Percentiles rank a stretch among this genome's conserved stretches.
phyloP scores from a whole-genome alignment of 1,140 invertebrate genomes.

The Penaeus vannamei region DNA sequence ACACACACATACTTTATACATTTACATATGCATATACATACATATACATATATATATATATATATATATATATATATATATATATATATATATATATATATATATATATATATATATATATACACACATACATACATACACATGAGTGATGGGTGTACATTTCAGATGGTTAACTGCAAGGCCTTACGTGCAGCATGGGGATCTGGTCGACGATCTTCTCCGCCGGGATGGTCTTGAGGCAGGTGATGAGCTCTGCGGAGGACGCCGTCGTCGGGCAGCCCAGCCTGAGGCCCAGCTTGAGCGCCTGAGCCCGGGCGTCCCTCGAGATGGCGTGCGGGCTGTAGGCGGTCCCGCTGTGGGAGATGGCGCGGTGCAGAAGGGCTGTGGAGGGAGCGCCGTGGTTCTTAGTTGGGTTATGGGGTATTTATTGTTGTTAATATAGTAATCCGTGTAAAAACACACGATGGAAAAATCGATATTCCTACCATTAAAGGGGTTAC shows the following conservation, averaged over 20 bases:
- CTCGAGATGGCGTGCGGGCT: slow-evolving; percentile 63
- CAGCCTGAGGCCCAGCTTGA: slow-evolving; percentile 50
- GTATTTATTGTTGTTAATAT: no score
- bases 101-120: no score
- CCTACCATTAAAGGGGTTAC: no score
- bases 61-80: no score
- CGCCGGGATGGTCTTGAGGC: slow-evolving; percentile 44
- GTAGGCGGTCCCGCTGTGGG: slow-evolving; percentile 66
- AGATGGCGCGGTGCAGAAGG: slow-evolving; percentile 56
- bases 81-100: no score
- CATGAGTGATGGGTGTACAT: no score
- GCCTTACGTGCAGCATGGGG: slow-evolving; percentile 54
- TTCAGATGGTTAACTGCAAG: no score
- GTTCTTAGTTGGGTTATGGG: background rate
- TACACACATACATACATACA: no score
- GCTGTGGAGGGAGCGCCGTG: background rate
- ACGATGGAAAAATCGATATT: no score
- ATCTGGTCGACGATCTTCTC: slow-evolving; percentile 51
- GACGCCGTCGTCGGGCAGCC: slow-evolving; percentile 45
- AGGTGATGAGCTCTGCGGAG: slow-evolving; percentile 36
- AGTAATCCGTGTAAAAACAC: no score
- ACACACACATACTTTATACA: background rate
- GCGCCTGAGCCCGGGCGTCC: slow-evolving; percentile 33
- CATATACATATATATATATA: no score
- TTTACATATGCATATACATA: no score